phyloP scores from a whole-genome alignment of 2,797 vertebrate genomes.

The Rhodeus uyekii region DNA sequence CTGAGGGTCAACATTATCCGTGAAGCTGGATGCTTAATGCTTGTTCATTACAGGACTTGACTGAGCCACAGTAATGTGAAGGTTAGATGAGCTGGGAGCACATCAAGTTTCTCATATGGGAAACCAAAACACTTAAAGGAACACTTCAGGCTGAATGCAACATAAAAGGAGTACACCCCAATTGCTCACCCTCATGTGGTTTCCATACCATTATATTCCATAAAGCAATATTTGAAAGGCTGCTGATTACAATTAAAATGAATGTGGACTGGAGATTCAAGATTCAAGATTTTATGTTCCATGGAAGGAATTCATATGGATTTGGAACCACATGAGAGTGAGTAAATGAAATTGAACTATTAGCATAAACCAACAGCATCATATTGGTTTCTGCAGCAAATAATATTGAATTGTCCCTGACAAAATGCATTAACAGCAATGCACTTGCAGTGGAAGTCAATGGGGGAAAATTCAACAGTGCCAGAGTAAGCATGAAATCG shows the following conservation, averaged over 20 bases:
- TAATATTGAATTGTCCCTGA: not conserved
- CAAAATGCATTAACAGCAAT: conserved; percentile 9
- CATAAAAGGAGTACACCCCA: not conserved
- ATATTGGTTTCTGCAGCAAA: not conserved
- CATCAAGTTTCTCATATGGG: not conserved
- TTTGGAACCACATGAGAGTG: not conserved
- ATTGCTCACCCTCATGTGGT: not conserved
- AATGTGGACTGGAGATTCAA: not conserved
- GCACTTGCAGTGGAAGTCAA: not conserved
- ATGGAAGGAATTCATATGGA: not conserved
- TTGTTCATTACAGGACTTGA: not conserved
- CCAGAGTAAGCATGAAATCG: not conserved
- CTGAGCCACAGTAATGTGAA: conserved; percentile 5
- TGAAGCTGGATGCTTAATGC: conserved; percentile 7
- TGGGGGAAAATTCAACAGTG: not conserved
- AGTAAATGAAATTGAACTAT: not conserved
- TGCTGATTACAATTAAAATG: conserved; percentile 6
- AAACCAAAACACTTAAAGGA: conserved; percentile 14
- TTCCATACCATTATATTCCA: not conserved
- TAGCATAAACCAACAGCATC: not conserved
- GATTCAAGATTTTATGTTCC: not conserved
- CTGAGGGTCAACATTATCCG: conserved; percentile 23
- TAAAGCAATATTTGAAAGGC: too few relatives aligned
- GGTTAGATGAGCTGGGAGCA: not conserved
- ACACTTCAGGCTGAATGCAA: conserved; percentile 5